These are phyloP conservation scores for Apis dorsata DNA, from an alignment of 1,140 invertebrate genomes.

Conservation along the genomic window DNA sequence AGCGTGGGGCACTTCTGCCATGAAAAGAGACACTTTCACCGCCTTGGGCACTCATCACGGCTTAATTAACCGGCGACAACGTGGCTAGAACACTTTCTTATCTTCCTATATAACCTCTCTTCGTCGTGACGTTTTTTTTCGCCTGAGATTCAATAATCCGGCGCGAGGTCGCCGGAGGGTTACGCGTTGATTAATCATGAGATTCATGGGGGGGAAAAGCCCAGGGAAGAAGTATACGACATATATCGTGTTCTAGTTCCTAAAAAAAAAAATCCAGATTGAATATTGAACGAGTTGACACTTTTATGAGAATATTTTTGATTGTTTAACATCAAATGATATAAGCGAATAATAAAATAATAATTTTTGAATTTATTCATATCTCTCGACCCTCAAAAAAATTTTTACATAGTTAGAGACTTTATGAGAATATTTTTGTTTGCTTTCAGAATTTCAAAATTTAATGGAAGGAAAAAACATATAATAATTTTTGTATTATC, in stretches of 20 bases:
- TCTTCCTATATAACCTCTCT: background rate
- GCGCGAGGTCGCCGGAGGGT: constrained; percentile 54
- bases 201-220: background rate
- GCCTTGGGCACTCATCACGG: constrained; percentile 4
- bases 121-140: background rate
- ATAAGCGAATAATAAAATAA: no score
- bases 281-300: no score
- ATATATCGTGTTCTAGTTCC: constrained; percentile 11
- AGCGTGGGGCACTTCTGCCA: background rate
- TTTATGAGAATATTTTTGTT: no score
- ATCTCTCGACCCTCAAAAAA: no score
- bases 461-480: no score
- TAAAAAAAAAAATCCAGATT: background rate
- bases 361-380: no score
- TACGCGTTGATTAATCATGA: constrained; percentile 58
- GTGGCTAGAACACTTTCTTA: constrained; percentile 8
- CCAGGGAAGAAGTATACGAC: no score
- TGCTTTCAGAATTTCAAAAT: no score
- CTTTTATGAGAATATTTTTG: no score
- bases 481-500: no score
- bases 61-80: constrained; percentile 39
- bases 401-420: no score
- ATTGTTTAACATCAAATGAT: no score
- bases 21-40: constrained; percentile 12
- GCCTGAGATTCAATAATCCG: constrained; percentile 59